Evolutionary conservation across 2,888 invertebrate species (phyloP).

Genomic region (Tetanocera ferruginea): DNA sequence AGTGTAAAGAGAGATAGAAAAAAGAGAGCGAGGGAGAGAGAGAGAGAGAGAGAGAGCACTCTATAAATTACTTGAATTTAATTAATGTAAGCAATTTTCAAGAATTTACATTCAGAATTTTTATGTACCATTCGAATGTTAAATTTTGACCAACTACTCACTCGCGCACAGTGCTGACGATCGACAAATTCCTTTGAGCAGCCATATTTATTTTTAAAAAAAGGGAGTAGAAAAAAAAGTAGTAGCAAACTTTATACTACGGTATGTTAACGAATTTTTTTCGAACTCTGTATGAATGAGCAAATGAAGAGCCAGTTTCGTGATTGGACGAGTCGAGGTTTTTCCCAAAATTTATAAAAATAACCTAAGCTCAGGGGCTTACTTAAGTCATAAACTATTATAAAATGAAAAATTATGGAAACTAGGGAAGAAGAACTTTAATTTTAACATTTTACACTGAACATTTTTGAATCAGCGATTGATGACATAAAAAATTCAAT

Average conservation of each 20-base stretch:
- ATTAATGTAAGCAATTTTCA: background rate
- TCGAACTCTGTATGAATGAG: background rate
- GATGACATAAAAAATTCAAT: too few relatives aligned
- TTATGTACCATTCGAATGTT: background rate
- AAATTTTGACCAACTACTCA: conserved; percentile 69
- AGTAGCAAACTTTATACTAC: conserved; percentile 61
- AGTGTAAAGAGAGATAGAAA: background rate
- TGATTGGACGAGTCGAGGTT: too few relatives aligned
- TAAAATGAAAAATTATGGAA: too few relatives aligned
- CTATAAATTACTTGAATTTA: background rate
- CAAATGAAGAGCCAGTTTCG: background rate
- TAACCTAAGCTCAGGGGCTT: too few relatives aligned
- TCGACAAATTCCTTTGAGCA: conserved; percentile 79
- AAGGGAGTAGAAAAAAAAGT: conserved; percentile 46
- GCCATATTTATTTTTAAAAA: conserved; percentile 67
- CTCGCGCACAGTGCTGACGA: conserved; percentile 81
- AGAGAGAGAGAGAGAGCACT: background rate
- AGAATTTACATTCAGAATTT: conserved; percentile 14
- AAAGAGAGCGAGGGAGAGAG: background rate
- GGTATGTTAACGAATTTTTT: conserved; percentile 41
- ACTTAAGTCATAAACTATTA: too few relatives aligned
- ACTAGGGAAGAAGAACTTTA: too few relatives aligned
- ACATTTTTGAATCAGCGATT: too few relatives aligned
- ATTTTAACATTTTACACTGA: too few relatives aligned
- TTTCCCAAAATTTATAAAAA: too few relatives aligned